A percentile compares a stretch with the other conserved stretches of the same genome.
phyloP scores from a whole-genome alignment of 2,888 invertebrate genomes.

The Trimorus sp. region DNA sequence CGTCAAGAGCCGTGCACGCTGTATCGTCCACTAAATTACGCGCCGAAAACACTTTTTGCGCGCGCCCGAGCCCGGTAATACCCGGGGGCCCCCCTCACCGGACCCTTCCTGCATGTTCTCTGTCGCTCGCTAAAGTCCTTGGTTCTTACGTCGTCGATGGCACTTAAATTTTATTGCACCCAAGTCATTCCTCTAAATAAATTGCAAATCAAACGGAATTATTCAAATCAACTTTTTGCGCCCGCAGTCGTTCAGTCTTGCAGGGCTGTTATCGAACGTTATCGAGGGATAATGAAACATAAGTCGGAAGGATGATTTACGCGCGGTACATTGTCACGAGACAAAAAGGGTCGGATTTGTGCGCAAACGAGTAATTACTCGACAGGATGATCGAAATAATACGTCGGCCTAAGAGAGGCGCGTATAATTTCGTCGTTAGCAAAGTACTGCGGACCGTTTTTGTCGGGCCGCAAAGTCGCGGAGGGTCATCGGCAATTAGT shows the following conservation, averaged over 20 bases:
- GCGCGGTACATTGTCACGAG: constrained; percentile 27
- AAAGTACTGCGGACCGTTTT: constrained; percentile 35
- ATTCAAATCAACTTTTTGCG: constrained; percentile 38
- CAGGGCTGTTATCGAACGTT: background rate
- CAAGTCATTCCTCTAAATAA: constrained; percentile 31
- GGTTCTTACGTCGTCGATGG: constrained; percentile 68
- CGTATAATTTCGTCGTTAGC: constrained; percentile 48
- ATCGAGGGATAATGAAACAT: constrained; percentile 1
- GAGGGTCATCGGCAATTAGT: constrained; percentile 38
- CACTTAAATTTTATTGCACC: constrained; percentile 62
- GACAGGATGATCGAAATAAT: constrained; percentile 39
- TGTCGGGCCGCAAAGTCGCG: constrained; percentile 17
- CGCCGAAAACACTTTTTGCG: constrained; percentile 64
- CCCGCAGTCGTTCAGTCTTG: background rate
- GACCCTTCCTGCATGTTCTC: constrained; percentile 5
- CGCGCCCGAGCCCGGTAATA: constrained; percentile 21
- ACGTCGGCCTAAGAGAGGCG: constrained; percentile 19
- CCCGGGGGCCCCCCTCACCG: constrained; percentile 34
- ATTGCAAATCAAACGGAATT: constrained; percentile 44
- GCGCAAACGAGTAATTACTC: constrained; percentile 39
- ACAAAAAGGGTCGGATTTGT: constrained; percentile 18
- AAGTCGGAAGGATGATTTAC: background rate
- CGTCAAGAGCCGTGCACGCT: constrained; percentile 20
- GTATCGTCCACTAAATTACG: constrained; percentile 54
- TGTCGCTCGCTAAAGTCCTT: constrained; percentile 16